Evolutionary conservation across 2,113 vertebrate species (phyloP).

Genomic region (Heptranchias perlo): DNA sequence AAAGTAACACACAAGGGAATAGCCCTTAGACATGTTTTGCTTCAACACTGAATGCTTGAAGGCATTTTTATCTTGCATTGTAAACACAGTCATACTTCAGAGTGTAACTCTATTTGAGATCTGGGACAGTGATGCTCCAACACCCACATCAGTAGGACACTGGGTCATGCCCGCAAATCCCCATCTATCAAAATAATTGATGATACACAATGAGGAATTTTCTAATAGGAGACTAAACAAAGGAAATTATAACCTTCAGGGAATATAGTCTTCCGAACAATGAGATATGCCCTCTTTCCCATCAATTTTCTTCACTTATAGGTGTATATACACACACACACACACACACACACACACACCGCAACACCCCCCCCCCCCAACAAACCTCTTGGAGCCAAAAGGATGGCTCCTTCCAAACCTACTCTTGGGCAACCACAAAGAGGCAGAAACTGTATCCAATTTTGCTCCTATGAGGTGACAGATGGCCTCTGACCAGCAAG

Average conservation of each 20-base stretch:
- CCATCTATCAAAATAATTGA: not conserved
- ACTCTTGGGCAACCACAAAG: not conserved
- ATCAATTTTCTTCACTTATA: no score
- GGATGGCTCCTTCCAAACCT: not conserved
- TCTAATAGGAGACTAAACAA: not conserved
- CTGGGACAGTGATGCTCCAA: not conserved
- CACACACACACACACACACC: no score
- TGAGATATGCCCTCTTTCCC: no score
- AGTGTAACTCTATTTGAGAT: not conserved
- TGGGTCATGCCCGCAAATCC: not conserved
- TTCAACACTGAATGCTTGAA: not conserved
- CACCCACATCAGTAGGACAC: not conserved
- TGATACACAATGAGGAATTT: not conserved
- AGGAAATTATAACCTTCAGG: not conserved
- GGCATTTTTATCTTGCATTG: not conserved
- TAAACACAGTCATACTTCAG: not conserved
- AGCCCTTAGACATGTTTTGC: no score
- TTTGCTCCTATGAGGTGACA: no score
- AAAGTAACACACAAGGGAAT: not conserved
- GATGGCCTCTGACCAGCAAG: no score
- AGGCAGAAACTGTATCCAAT: not conserved
- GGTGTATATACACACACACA: no score
- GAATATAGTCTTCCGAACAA: no score
- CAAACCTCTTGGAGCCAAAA: not conserved
- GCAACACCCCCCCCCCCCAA: no score